Percentiles rank a stretch among this genome's conserved stretches.
Conservation (phyloP, 2,797 vertebrate genomes). For the Sciurus carolinensis region DNA sequence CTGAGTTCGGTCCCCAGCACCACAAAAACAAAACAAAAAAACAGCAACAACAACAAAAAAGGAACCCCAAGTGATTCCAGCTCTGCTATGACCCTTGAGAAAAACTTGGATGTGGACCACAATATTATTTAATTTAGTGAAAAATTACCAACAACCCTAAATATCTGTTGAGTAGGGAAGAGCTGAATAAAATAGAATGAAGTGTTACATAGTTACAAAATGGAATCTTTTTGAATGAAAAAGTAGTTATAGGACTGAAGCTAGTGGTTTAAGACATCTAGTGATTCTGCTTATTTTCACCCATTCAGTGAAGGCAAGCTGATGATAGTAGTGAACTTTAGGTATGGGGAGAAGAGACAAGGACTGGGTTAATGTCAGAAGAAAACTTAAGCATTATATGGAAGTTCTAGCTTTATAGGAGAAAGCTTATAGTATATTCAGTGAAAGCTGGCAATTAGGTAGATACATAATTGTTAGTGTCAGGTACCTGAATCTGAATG, state of each 20-base stretch:
- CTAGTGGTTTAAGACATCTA: neutral
- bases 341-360: neutral
- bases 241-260: neutral
- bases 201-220: neutral
- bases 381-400: neutral
- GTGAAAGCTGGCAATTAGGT: neutral
- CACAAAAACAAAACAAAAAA: neutral
- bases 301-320: neutral
- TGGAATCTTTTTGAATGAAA: conserved; percentile 3
- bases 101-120: too few relatives aligned
- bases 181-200: conserved; percentile 27
- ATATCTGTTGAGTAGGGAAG: neutral
- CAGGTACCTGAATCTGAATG: neutral
- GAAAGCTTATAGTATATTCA: neutral
- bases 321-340: neutral
- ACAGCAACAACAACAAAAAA: neutral
- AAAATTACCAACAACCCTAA: neutral
- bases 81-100: neutral
- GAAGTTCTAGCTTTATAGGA: neutral
- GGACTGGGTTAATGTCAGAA: neutral
- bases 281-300: neutral
- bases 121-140: neutral
- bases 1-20: too few relatives aligned
- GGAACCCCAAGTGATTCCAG: neutral
- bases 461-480: neutral